A percentile compares a stretch with the other conserved stretches of the same genome.
Conservation (phyloP, 35 echinoderm and acorn worm genomes). For the Eucidaris tribuloides region DNA sequence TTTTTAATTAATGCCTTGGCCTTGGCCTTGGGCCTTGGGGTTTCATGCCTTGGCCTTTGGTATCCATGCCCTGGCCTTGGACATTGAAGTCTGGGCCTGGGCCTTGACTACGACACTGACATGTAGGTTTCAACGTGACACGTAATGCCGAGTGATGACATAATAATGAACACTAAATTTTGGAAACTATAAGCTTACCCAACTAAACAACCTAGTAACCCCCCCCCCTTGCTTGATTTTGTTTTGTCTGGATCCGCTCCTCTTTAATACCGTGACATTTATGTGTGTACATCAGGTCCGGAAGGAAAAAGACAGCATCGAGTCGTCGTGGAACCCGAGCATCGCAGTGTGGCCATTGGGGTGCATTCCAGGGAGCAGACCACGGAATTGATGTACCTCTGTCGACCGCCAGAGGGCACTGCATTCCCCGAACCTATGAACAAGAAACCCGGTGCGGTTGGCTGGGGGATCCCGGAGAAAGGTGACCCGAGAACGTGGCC, state of each 20-base stretch:
- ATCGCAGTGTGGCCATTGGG: slow-evolving; percentile 47
- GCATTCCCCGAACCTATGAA: slow-evolving; percentile 31
- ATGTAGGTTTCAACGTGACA: no score
- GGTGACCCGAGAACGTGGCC: slow-evolving; percentile 75
- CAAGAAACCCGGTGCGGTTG: slow-evolving; percentile 58
- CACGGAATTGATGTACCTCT: slow-evolving; percentile 60
- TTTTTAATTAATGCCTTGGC: no score
- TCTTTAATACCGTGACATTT: no score
- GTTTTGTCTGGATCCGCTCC: neutral
- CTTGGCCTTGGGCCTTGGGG: no score
- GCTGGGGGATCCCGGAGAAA: slow-evolving; percentile 59
- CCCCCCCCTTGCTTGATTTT: neutral
- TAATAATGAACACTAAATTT: no score
- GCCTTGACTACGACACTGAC: no score
- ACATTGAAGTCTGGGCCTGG: no score
- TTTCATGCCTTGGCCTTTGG: no score
- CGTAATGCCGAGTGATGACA: no score
- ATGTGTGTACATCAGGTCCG: no score
- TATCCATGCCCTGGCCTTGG: no score
- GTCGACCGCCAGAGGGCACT: slow-evolving; percentile 33
- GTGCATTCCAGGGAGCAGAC: slow-evolving; percentile 35
- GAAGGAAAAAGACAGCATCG: slow-evolving; percentile 52
- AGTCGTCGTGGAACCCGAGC: slow-evolving; percentile 14
- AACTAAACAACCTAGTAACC: neutral
- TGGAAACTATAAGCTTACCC: no score